Evolutionary conservation across 2,888 invertebrate species (phyloP).

Genomic region (Cephalotes varians): DNA sequence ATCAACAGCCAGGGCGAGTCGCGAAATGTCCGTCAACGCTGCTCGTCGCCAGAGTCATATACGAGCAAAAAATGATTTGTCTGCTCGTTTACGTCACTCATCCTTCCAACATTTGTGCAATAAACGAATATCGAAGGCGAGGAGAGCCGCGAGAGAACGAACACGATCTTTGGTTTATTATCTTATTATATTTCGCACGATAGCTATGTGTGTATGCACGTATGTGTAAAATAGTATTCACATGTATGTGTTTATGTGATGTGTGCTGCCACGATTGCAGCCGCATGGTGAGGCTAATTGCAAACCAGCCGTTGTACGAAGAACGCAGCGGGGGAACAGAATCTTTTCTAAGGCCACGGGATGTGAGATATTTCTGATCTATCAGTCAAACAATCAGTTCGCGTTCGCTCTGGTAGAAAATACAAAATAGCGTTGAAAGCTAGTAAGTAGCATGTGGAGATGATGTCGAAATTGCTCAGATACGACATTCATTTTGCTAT

Average conservation of each 20-base stretch:
- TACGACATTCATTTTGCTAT: constrained; percentile 32
- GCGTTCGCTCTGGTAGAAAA: background rate
- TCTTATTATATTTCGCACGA: constrained; percentile 64
- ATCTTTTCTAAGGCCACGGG: constrained; percentile 32
- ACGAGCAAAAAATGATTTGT: constrained; percentile 60
- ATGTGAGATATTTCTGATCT: constrained; percentile 35
- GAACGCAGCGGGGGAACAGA: constrained; percentile 44
- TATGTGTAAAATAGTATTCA: background rate
- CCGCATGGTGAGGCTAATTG: constrained; percentile 62
- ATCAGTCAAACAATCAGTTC: constrained; percentile 36
- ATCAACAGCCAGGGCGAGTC: constrained; percentile 46
- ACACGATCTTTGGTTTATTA: constrained; percentile 62
- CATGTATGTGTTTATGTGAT: background rate
- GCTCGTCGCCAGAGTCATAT: constrained; percentile 24
- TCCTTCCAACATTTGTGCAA: constrained; percentile 30
- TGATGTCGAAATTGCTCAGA: constrained; percentile 30
- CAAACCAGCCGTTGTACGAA: constrained; percentile 46
- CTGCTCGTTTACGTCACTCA: constrained; percentile 55
- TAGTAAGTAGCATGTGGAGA: background rate
- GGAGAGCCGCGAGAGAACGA: constrained; percentile 29
- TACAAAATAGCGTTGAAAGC: constrained; percentile 38
- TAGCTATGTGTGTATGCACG: background rate
- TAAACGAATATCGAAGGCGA: constrained; percentile 24
- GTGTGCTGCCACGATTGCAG: constrained; percentile 38
- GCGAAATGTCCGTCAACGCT: constrained; percentile 56